Base-by-base conservation (phyloP, 1,140 invertebrate genomes). In the Stegodyphus dumicola region DNA sequence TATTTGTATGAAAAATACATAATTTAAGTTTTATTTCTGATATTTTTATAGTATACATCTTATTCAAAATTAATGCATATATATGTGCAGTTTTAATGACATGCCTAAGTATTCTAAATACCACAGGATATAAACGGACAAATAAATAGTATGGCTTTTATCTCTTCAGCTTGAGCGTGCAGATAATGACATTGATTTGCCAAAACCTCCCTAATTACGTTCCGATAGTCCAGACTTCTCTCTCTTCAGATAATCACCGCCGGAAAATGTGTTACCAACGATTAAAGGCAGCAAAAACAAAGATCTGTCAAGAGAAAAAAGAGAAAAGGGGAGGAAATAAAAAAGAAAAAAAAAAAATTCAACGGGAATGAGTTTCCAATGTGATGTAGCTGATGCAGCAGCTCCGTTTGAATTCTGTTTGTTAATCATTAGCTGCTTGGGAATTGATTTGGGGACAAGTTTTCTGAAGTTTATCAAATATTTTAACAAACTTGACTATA, bases 151-250 rank as follows among this genome's bases (percentile, higher is more conserved):
- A 15, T 18, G n/a, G n/a, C n/a, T 15, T 18, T 67, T 67, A 67
- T 67, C 66, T 67, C 33, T 71, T 49, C n/a, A 9, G 6, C 33
- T 18, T 69, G n/a, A 17, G 66, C 66, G 33, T 77, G 77, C 53
- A 78, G 65, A 78, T 78, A 78, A 78, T 54, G 65, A 60, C 77
- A 69, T 78, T 78, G 77, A 78, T 78, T 78, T 54, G 65, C n/a
- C 9, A 15, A 78, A 49, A 53, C 64, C 48, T 49, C 65, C 66
- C 65, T 78, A 78, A 78, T 78, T 78, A 78, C 77, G 77, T 54
- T 69, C 77, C 77, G 77, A 78, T 78, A 78, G 66, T 52, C 65
- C 33, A 69, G 77, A 48, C 49, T 77, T 13, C 51, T 78, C 15
- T 48, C 52, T 54, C 51, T 51, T 13, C 17, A 69, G 77, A 69